Evolutionary conservation across 2,797 vertebrate genomes (phyloP), one percentile per base, ranked within the genome.

Genomic region (Scyliorhinus canicula): DNA sequence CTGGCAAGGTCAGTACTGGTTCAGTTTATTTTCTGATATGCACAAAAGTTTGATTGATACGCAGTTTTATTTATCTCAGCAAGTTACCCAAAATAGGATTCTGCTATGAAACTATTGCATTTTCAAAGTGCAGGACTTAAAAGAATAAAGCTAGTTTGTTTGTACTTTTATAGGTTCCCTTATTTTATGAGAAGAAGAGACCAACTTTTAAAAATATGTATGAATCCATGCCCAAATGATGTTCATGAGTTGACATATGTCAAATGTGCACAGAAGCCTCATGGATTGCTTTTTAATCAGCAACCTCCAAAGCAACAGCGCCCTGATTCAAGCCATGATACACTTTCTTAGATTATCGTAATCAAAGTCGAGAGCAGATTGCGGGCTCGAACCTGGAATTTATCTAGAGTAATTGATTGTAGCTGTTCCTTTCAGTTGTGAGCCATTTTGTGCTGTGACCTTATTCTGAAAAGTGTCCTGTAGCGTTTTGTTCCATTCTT

Each of bases 31-130:
- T 93, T 74, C 65, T 74, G 67, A 69, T 93, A 50, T 71, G 67
- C 93, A 93, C 44, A 69, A 71, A 31, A 65, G 60, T 93, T 71
- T 93, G 47, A 71, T 71, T 93, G 71, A 52, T 93, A 71, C 21
- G 44, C 44, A 69, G 47, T 93, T 47, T 93, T 93, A 50, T 52
- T 47, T 71, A 71, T 93, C 67, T 71, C 93, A 93, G 47, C 93
- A 50, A 71, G 31, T 57, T 88, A n/a, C 31, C 57, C 85, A 88
- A 35, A 57, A 88, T 35, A 44, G 65, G 40, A 69, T 93, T 71
- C 67, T 44, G 31, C 44, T 52, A 16, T 35, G 47, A 93, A 71
- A 8, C 44, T 28, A 93, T 69, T 93, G 26, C 44, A 93, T 71
- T 71, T 93, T 67, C 3, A 40, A 50, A 71, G 71, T 71, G 14